Evolutionary conservation across 2,888 invertebrate genomes (phyloP).

Genomic region (Panopea generosa): DNA sequence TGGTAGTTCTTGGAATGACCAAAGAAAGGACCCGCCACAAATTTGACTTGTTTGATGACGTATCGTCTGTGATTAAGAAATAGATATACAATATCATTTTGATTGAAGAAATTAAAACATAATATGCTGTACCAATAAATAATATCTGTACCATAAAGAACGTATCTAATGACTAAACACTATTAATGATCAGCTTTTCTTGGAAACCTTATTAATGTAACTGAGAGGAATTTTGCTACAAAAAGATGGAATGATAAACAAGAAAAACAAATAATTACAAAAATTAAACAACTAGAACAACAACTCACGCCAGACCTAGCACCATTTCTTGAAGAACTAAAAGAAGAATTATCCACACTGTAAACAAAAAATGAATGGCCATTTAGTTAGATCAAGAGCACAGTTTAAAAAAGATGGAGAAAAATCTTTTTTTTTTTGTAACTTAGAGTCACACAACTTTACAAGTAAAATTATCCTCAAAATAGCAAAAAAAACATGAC

Average conservation of each 20-base stretch:
- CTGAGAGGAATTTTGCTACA: neutral
- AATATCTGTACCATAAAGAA: too few relatives aligned
- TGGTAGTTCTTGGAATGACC: too few relatives aligned
- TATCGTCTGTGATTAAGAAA: too few relatives aligned
- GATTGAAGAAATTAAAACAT: too few relatives aligned
- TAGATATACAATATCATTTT: too few relatives aligned
- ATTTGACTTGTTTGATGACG: too few relatives aligned
- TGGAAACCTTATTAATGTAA: neutral
- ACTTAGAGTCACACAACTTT: neutral
- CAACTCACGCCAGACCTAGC: neutral
- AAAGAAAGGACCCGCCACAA: too few relatives aligned
- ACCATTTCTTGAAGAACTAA: neutral
- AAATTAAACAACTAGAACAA: neutral
- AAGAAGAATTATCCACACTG: neutral
- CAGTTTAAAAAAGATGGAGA: neutral
- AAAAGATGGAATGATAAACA: too few relatives aligned
- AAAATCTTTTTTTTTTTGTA: neutral
- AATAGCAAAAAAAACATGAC: neutral
- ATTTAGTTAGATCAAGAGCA: neutral
- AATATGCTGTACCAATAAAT: too few relatives aligned
- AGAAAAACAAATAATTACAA: neutral
- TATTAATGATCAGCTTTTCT: neutral
- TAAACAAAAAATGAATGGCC: neutral
- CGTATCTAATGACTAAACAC: too few relatives aligned
- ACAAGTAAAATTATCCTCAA: neutral